A percentile compares a stretch with the other conserved stretches of the same genome.
Conservation (phyloP, 30 jellyfish, hydroid and myxozoan species). For the Haliclystus octoradiatus region DNA sequence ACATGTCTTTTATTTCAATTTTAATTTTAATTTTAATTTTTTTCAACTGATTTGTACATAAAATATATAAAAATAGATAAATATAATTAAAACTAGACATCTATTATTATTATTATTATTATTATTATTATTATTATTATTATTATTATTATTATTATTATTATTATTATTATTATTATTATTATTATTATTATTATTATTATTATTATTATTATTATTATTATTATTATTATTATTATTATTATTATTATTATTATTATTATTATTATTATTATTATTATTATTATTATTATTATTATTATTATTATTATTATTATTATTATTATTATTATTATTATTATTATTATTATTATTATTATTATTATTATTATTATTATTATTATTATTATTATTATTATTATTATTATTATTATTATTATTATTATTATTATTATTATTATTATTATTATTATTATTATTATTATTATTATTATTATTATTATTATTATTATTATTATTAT, state of each 20-base stretch:
- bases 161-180: not conserved
- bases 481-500: not conserved
- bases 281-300: not conserved
- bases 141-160: not conserved
- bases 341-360: not conserved
- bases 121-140: not conserved
- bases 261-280: not conserved
- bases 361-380: not conserved
- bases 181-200: not conserved
- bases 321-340: not conserved
- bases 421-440: not conserved
- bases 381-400: not conserved
- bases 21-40: too few species aligned
- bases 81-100: too few species aligned
- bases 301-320: not conserved
- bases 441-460: not conserved
- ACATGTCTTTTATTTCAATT: too few species aligned
- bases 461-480: not conserved
- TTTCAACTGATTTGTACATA: too few species aligned
- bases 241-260: not conserved
- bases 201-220: not conserved
- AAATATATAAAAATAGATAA: too few species aligned
- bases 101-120: not conserved
- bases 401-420: not conserved
- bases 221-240: not conserved